These are phyloP conservation scores for Poeciliopsis occidentalis DNA, from an alignment of 2,113 vertebrate genomes.

Conservation along the genomic window DNA sequence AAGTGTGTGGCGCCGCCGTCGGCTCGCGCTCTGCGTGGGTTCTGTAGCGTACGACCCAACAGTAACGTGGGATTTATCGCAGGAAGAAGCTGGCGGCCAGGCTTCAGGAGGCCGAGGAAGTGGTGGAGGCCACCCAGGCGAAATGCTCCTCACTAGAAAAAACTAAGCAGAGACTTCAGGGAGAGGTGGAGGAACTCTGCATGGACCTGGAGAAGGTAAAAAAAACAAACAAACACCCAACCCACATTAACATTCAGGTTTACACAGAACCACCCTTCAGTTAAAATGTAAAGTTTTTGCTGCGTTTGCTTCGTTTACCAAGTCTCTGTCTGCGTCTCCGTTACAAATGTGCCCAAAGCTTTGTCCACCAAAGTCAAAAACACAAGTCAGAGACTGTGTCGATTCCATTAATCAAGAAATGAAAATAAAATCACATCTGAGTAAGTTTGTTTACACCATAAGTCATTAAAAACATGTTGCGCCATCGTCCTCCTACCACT, in stretches of 20 bases:
- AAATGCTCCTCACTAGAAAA: conserved; percentile 84
- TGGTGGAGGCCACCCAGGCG: conserved; percentile 79
- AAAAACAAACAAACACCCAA: neutral
- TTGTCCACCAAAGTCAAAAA: too few relatives aligned
- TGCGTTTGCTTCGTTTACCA: too few relatives aligned
- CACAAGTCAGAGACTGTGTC: too few relatives aligned
- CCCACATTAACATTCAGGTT: neutral
- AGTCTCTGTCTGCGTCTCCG: too few relatives aligned
- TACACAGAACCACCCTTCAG: too few relatives aligned
- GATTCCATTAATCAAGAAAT: too few relatives aligned
- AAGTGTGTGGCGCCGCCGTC: conserved; percentile 63
- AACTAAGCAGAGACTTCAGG: conserved; percentile 82
- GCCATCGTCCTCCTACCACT: too few relatives aligned
- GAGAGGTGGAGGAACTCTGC: conserved; percentile 83
- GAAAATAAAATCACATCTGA: too few relatives aligned
- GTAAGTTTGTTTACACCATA: too few relatives aligned
- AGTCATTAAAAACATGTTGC: too few relatives aligned
- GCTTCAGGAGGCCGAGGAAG: conserved; percentile 83
- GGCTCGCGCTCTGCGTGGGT: fast-evolving
- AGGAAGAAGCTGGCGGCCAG: conserved; percentile 81
- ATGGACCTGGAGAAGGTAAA: conserved; percentile 83
- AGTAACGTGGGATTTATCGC: neutral
- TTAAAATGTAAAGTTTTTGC: too few relatives aligned
- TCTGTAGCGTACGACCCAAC: neutral
- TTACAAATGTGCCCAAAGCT: too few relatives aligned